Base-by-base conservation (phyloP, 2,113 vertebrate genomes). In the Triplophysa siluroides region DNA sequence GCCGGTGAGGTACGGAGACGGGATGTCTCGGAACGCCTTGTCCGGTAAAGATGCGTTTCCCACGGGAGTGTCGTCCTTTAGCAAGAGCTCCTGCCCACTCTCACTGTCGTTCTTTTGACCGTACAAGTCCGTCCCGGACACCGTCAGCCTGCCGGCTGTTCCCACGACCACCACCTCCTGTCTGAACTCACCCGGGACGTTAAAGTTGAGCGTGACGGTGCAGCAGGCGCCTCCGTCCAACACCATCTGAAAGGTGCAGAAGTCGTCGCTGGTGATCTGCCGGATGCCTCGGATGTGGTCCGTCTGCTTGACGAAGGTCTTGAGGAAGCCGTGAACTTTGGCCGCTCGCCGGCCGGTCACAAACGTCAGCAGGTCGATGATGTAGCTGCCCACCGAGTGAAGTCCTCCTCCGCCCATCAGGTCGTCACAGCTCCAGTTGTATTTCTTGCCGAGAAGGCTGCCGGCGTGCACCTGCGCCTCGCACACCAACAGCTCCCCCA, bases 341-440 rank as follows among this genome's bases (percentile, higher is more conserved):
- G 92, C 91, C 0, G 98, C 97, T 52, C 95, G 97, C 88, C 95
- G 96, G 79, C 95, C 94, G 0, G 97, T 99, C 81, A 99, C 93
- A 86, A 99, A 99, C 19, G 95, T 97, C 14, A 99, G 93, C 70
- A 99, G 93, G 86, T 99, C 98, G 0, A 99, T 99, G 91, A 99
- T 98, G 92, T 99, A 99, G 87, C 95, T 99, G 82, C 98, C 98
- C 1, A 99, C 98, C 0, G 97, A 99, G 86, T 99, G 98, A 86
- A 99, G 92, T 11, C 97, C 98, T 0, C 97, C 98, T 0, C 98
- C 98, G 2, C 98, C 98, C 98, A 99, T 99, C 86, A 99, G 90
- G 83, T 98, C 97, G 0, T 99, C 98, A 0, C 98, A 99, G 91
- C 98, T 99, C 98, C 98, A 99, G 92, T 99, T 99, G 91, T 99